Percentiles rank a stretch among this genome's conserved stretches.
Evolutionary conservation across 1,140 invertebrate species (phyloP).

Genomic region (Drosophila punjabiensis): DNA sequence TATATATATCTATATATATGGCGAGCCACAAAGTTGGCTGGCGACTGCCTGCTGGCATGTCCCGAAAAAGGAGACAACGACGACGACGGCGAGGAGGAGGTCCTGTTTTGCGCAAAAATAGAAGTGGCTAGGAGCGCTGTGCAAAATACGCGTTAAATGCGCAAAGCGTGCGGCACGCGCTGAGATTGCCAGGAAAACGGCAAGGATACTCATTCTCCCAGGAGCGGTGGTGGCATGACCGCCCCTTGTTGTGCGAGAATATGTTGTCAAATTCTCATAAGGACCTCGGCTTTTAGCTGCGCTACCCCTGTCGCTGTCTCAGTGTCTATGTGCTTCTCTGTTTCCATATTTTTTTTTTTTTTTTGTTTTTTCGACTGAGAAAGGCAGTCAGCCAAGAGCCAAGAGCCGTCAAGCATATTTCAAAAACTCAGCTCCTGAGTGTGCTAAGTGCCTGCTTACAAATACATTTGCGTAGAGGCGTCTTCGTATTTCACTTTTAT

Average conservation of each 20-base stretch:
- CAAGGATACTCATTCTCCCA: not conserved
- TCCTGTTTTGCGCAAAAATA: conserved; percentile 21
- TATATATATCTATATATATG: not conserved
- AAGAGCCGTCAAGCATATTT: conserved; percentile 73
- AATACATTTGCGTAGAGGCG: conserved; percentile 73
- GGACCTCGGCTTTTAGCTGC: conserved; percentile 67
- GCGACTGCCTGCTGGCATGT: conserved; percentile 19
- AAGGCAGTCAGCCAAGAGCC: conserved; percentile 61
- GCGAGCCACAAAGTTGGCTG: conserved; percentile 41
- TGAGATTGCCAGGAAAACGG: conserved; percentile 62
- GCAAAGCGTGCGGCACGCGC: conserved; percentile 80
- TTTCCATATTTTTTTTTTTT: conserved; percentile 4
- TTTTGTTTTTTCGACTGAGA: conserved; percentile 20
- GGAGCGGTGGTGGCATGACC: conserved; percentile 2
- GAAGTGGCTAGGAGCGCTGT: conserved; percentile 38
- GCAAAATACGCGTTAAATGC: conserved; percentile 82
- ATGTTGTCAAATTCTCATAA: conserved; percentile 82
- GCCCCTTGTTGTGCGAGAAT: conserved; percentile 62
- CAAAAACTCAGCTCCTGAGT: conserved; percentile 77
- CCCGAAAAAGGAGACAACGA: conserved; percentile 28
- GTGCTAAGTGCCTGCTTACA: conserved; percentile 82
- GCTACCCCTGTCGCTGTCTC: conserved; percentile 44
- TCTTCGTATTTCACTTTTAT: conserved; percentile 76
- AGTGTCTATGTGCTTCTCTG: conserved; percentile 37
- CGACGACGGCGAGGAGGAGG: conserved; percentile 6